Evolutionary conservation across 2,113 vertebrate species (phyloP), one percentile per base, ranked within the genome.

Genomic region (Corythoichthys haematopterus): DNA sequence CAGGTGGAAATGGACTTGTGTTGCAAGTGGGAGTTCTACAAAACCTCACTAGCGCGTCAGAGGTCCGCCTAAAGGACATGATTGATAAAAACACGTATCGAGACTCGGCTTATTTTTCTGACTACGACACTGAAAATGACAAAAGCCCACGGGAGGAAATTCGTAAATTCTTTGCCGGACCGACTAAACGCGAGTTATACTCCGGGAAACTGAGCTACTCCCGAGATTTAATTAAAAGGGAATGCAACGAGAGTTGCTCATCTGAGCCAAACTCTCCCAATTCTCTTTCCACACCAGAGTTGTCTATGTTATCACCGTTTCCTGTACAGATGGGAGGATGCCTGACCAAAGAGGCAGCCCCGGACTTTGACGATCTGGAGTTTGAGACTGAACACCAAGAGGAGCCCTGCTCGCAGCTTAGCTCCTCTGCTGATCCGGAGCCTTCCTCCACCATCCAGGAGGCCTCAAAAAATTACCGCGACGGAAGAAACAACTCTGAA

Each of bases 31-130:
- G 91, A 67, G 79, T 85, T 0, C 73, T 64, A 4, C 85, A 87
- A 9, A 84, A 64, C 6, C 45, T 85, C 9, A 74, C 82, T 15
- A 77, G 72, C 6, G 85, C 67, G 8, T 55, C 89, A 1, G 91
- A 93, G 64, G 74, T 83, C 0, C 90, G 93, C 51, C 81, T 88
- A 20, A 90, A 92, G 0, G 65, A 82, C 67, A 81, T 93, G n/a
- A 71, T 79, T 0, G 91, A 92, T 69, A 95, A 95, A 78, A 95
- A 91, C 77, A 92, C 94, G 3, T 95, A 94, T 75, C 90, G 96
- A 1, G 97, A 98, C 86, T 98, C 97, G 0, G 97, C 96, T 28
- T 99, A 98, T 81, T 98, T 98, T 87, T 98, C 97, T 0, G 97
- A 99, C 84, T 94, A 94, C 33, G 97, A 98, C 6, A 36, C 90